A percentile compares a stretch with the other conserved stretches of the same genome.
Conservation (phyloP, 2,797 vertebrate genomes). For the Nasua narica region DNA sequence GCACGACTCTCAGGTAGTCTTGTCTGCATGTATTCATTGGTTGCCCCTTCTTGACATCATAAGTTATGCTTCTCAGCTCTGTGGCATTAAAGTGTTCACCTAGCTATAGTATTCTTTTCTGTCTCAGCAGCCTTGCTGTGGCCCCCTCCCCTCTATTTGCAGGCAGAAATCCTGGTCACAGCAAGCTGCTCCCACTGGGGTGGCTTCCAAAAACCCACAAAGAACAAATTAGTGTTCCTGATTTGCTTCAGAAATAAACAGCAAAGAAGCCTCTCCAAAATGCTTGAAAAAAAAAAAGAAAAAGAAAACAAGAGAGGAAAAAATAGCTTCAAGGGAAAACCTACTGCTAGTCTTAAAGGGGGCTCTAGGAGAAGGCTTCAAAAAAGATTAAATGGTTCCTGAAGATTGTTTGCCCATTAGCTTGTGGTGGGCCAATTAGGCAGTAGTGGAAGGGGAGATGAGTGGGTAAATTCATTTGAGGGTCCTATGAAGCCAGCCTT, state of each 20-base stretch:
- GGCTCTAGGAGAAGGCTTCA: neutral
- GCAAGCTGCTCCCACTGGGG: neutral
- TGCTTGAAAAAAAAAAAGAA: neutral
- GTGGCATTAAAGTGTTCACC: neutral
- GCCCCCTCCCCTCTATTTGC: no score
- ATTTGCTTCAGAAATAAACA: constrained; percentile 49
- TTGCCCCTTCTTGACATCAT: neutral
- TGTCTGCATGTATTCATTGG: neutral
- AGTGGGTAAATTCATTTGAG: neutral
- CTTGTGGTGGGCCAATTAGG: neutral
- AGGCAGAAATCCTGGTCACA: constrained; percentile 24
- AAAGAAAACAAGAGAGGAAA: neutral
- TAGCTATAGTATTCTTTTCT: neutral
- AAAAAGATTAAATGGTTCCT: neutral
- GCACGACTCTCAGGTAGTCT: neutral
- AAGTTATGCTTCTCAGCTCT: neutral
- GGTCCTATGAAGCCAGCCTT: neutral
- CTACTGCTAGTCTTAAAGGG: neutral
- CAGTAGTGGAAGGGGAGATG: neutral
- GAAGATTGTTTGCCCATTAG: neutral
- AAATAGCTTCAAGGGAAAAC: constrained; percentile 37
- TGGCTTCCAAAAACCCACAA: constrained; percentile 52
- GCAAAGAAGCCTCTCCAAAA: constrained; percentile 3
- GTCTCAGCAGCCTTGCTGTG: neutral
- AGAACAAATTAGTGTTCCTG: constrained; percentile 47